phyloP scores from a whole-genome alignment of 2,797 vertebrate genomes.

The Thunnus albacares region DNA sequence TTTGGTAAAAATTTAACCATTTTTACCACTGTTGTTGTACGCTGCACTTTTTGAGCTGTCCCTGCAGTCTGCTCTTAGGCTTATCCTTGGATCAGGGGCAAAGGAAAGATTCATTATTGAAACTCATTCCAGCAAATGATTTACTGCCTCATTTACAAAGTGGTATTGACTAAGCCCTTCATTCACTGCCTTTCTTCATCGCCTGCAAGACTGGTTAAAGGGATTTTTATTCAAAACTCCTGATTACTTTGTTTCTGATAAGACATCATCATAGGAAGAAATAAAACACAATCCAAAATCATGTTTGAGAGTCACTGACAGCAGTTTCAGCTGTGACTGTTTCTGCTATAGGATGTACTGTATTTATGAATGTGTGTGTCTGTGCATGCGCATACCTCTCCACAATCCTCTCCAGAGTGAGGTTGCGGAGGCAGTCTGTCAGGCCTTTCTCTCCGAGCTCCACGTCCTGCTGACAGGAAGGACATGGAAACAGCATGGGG shows the following conservation, averaged over 20 bases:
- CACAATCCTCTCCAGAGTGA: conserved; percentile 96
- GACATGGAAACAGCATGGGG: conserved; percentile 93
- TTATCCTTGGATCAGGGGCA: conserved; percentile 50
- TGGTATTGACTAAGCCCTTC: conserved; percentile 55
- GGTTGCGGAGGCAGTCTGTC: conserved; percentile 94
- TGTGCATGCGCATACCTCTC: conserved; percentile 86
- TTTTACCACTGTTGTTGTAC: conserved; percentile 5
- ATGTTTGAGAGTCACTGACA: background rate
- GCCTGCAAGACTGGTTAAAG: conserved; percentile 23
- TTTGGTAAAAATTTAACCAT: conserved; percentile 2
- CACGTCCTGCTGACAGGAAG: conserved; percentile 92
- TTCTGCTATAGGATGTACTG: background rate
- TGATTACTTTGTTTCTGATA: conserved; percentile 18
- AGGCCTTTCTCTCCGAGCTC: conserved; percentile 94
- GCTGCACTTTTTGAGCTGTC: conserved; percentile 50
- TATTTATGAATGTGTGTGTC: conserved; percentile 10
- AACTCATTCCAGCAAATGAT: conserved; percentile 67
- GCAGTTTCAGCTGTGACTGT: background rate
- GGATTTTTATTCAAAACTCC: background rate
- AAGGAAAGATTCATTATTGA: conserved; percentile 57
- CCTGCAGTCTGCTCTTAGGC: conserved; percentile 38
- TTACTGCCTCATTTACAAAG: conserved; percentile 69
- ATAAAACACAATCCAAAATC: background rate
- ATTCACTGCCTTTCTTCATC: conserved; percentile 18
- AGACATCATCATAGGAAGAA: background rate